A percentile compares a stretch with the other conserved stretches of the same genome.
Conservation (phyloP, 2,888 invertebrate species). For the Byasa hedistus region DNA sequence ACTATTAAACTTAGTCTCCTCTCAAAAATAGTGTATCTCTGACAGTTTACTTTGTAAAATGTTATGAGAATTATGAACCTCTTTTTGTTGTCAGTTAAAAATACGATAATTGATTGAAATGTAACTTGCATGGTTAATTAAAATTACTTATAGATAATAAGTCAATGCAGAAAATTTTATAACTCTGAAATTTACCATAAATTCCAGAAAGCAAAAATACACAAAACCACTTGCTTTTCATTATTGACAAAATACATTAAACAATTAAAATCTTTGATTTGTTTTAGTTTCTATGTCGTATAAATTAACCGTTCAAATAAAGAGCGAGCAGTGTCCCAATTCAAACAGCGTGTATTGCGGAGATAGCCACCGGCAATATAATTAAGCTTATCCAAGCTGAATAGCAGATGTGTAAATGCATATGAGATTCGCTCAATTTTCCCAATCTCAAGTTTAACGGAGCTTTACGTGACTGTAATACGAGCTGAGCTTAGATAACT, state of each 20-base stretch:
- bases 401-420: constrained; percentile 28
- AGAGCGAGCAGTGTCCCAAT: constrained; percentile 2
- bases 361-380: constrained; percentile 24
- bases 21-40: no score
- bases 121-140: no score
- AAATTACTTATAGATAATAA: no score
- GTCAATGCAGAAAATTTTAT: no score
- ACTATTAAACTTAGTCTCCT: no score
- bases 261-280: not conserved
- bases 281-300: not conserved
- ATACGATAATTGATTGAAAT: no score
- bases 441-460: constrained; percentile 21
- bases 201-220: no score
- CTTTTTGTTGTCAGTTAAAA: no score
- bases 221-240: no score
- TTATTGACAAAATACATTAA: not conserved
- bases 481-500: constrained; percentile 24
- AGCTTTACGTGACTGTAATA: constrained; percentile 21
- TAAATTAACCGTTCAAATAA: constrained; percentile 13
- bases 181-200: no score
- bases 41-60: no score
- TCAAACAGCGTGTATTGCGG: constrained; percentile 1
- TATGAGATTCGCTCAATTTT: constrained; percentile 29
- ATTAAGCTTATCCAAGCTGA: constrained; percentile 28
- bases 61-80: no score